Evolutionary conservation across 2,888 invertebrate genomes (phyloP).

Genomic region (Tetranychus piercei): DNA sequence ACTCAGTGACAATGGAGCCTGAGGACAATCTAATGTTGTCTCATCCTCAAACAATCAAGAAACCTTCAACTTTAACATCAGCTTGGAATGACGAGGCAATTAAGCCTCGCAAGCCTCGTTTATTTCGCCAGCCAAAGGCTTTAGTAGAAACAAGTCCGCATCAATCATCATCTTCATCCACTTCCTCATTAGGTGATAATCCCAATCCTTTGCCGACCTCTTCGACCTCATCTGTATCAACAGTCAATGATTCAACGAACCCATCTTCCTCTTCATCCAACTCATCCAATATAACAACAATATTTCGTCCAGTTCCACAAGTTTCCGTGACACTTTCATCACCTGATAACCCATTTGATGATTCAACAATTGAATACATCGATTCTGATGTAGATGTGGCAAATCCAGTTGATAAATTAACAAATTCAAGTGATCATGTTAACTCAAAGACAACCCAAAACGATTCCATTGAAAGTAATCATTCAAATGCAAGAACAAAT

Average conservation of each 20-base stretch:
- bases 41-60: neutral
- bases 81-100: neutral
- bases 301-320: neutral
- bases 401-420: neutral
- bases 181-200: neutral
- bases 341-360: neutral
- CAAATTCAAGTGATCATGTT: neutral
- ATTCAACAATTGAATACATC: neutral
- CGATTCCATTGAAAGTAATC: neutral
- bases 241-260: neutral
- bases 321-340: neutral
- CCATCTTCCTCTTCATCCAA: neutral
- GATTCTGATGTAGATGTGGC: neutral
- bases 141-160: neutral
- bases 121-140: neutral
- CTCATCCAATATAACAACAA: neutral
- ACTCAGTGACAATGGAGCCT: neutral
- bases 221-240: neutral
- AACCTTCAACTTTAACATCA: neutral
- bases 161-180: neutral
- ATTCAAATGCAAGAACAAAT: neutral
- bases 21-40: neutral
- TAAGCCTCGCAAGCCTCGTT: neutral
- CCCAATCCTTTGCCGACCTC: neutral
- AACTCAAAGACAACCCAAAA: neutral